A percentile compares a stretch with the other conserved stretches of the same genome.
phyloP scores from a whole-genome alignment of 2,888 invertebrate species.

The Ectobius pallidus region DNA sequence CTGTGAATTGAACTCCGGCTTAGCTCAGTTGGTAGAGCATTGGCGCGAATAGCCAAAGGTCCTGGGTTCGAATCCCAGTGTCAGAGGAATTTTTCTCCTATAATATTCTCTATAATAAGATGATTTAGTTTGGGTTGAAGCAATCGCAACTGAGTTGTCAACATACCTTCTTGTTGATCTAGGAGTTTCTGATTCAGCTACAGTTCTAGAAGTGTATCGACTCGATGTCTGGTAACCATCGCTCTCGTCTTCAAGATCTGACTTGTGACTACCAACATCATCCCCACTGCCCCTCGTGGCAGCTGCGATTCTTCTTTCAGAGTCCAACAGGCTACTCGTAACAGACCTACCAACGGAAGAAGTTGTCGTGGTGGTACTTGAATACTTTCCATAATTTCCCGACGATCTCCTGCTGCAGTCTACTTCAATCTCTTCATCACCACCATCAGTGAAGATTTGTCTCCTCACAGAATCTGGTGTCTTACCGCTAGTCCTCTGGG shows the following conservation, averaged over 20 bases:
- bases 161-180: slow-evolving; percentile 6
- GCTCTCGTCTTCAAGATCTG: slow-evolving; percentile 38
- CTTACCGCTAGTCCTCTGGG: not conserved
- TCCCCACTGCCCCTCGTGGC: not conserved
- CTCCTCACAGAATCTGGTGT: slow-evolving; percentile 35
- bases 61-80: too few relatives aligned
- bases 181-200: slow-evolving; percentile 4
- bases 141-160: too few relatives aligned
- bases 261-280: slow-evolving; percentile 19
- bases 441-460: slow-evolving; percentile 37
- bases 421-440: slow-evolving; percentile 20
- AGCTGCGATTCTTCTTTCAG: not conserved
- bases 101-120: too few relatives aligned
- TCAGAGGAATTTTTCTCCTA: too few relatives aligned
- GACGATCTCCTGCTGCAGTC: slow-evolving; percentile 12
- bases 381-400: slow-evolving; percentile 7
- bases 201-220: slow-evolving; percentile 21
- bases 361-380: not conserved
- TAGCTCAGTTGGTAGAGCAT: too few relatives aligned
- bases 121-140: too few relatives aligned
- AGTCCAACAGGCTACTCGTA: not conserved
- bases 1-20: too few relatives aligned
- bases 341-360: not conserved
- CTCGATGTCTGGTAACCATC: slow-evolving; percentile 32
- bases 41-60: too few relatives aligned